Evolutionary conservation across 1,140 invertebrate species (phyloP).

Genomic region (Holcopasites calliopsidis): DNA sequence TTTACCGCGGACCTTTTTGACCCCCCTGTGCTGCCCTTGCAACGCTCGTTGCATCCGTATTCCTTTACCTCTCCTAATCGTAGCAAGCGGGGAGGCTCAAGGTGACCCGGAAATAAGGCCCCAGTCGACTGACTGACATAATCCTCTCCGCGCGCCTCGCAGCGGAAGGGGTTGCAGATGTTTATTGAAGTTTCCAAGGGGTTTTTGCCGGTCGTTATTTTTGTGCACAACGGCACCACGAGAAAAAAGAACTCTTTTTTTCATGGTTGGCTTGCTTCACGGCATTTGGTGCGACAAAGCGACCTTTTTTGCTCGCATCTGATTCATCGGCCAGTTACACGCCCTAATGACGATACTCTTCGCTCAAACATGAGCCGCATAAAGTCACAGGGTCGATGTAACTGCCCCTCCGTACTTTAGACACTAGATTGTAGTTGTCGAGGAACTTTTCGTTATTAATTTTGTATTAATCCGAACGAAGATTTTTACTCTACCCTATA

Average conservation of each 20-base stretch:
- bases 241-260: no score
- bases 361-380: no score
- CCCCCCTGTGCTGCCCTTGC: not conserved
- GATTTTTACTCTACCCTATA: no score
- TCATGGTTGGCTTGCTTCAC: no score
- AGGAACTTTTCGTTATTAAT: not conserved
- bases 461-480: constrained; percentile 10
- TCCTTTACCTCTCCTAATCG: not conserved
- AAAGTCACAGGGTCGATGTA: no score
- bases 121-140: no score
- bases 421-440: no score
- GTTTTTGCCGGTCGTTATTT: not conserved
- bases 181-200: not conserved
- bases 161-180: not conserved
- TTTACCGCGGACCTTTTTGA: not conserved
- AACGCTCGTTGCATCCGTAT: not conserved
- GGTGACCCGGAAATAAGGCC: not conserved
- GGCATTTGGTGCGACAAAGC: no score
- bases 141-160: no score
- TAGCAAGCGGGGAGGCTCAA: no score
- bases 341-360: not conserved
- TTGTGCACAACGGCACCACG: no score
- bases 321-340: not conserved
- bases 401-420: no score
- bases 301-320: not conserved